Base-by-base conservation (phyloP, 2,797 vertebrate genomes). In the Notolabrus celidotus region DNA sequence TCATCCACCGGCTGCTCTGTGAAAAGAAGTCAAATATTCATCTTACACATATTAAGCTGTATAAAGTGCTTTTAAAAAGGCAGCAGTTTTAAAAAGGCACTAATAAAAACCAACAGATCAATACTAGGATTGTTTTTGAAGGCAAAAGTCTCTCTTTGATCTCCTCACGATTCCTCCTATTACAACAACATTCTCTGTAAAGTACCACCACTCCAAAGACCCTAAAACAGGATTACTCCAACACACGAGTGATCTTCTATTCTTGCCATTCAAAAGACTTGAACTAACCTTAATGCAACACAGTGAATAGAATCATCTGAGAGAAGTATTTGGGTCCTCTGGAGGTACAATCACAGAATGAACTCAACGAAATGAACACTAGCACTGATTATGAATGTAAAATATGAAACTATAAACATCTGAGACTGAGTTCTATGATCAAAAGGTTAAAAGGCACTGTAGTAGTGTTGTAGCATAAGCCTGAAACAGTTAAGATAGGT, bases 11-110 rank as follows among this genome's bases (percentile, higher is more conserved):
- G 77, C 77, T 81, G 69, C 72, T 85, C 79, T 71, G 79, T 6
- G 10, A 78, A 71, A 71, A 69, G 14, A 80, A 84, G 64, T 79
- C 39, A 64, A 76, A 77, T 66, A 63, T 72, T 53, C 52, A 57
- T 78, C 63, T 77, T 75, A 87, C 62, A 84, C 68, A 80, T 77
- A 84, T 79, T 74, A 55, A 74, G 45, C 77, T 80, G 78, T 84
- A 88, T 92, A 93, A 93, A 93, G 92, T 93, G 91, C 91, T 89
- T 91, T 86, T 62, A 86, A 86, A 88, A 92, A 92, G 89, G 91
- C 91, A 93, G 89, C 88, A 90, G 88, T 91, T 89, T 84, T 67
- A 88, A 92, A 87, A 93, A 93, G 92, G 92, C 92, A 93, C 92
- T 87, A 87, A 86, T 82, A 87, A 88, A 86, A 88, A 87, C 67